phyloP scores from a whole-genome alignment of 2,888 invertebrate species.

The Diarsia mendica region DNA sequence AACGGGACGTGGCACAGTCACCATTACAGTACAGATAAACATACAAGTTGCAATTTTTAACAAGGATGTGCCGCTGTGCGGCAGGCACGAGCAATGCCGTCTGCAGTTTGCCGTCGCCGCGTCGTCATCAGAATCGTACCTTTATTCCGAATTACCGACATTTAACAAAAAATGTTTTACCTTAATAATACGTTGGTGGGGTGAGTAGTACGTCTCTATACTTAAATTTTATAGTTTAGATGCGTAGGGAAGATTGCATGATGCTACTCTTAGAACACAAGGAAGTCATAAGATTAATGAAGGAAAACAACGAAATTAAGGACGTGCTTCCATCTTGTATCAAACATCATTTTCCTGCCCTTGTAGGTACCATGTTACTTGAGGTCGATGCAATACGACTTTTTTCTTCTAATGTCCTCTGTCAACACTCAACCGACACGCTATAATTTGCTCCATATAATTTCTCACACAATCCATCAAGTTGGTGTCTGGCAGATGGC shows the following conservation, averaged over 20 bases:
- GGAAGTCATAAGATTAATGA: constrained; percentile 36
- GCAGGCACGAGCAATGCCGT: neutral
- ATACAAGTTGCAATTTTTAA: neutral
- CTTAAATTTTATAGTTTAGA: constrained; percentile 35
- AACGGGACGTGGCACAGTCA: neutral
- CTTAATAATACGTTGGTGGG: neutral
- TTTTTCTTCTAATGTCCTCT: no score
- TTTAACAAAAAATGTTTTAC: constrained; percentile 14
- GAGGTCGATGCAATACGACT: no score
- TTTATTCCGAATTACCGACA: constrained; percentile 20
- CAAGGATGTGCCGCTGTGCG: neutral
- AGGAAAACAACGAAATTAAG: constrained; percentile 31
- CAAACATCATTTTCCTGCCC: neutral
- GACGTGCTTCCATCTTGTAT: constrained; percentile 4
- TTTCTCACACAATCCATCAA: no score
- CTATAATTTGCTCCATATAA: no score
- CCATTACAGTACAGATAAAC: neutral
- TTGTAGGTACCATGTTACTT: no score
- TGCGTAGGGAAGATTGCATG: constrained; percentile 35
- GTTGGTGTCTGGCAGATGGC: no score
- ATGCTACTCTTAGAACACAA: constrained; percentile 25
- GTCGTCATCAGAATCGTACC: neutral
- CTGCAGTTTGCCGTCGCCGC: neutral
- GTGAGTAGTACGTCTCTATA: constrained; percentile 3
- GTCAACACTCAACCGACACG: no score